Percentiles rank a stretch among this genome's conserved stretches.
These are phyloP conservation scores for Nettapus auritus DNA, from an alignment of 2,113 vertebrate species.

Conservation along the genomic window DNA sequence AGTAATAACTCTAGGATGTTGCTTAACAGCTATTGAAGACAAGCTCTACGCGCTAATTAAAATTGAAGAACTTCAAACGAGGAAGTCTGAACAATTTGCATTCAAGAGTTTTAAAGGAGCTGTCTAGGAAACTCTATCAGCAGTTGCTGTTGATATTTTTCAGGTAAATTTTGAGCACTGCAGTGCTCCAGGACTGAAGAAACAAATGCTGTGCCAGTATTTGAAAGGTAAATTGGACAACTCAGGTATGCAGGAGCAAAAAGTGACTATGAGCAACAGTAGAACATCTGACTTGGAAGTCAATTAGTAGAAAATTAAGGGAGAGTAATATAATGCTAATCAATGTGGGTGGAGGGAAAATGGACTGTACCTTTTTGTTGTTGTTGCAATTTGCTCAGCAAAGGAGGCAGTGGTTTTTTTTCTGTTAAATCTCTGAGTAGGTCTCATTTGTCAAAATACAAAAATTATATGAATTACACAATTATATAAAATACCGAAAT, in stretches of 20 bases:
- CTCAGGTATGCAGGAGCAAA: background rate
- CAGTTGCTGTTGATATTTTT: background rate
- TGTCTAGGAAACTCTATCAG: background rate
- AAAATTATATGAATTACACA: background rate
- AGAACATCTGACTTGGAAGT: background rate
- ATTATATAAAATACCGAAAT: background rate
- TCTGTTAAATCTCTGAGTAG: background rate
- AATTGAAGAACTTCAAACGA: background rate
- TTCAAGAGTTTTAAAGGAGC: background rate
- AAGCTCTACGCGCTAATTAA: background rate
- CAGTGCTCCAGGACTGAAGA: background rate
- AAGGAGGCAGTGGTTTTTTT: background rate
- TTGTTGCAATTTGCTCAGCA: background rate
- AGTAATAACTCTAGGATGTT: background rate
- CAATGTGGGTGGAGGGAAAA: background rate
- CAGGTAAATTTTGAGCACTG: background rate
- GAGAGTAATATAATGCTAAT: background rate
- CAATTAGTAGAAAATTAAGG: background rate
- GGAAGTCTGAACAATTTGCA: background rate
- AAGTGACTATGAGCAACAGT: background rate
- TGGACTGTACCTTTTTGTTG: background rate
- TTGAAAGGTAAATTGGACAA: background rate
- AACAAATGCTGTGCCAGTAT: background rate
- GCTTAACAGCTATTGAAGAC: slow-evolving; percentile 18
- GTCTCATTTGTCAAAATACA: background rate